Percentiles rank a stretch among this genome's conserved stretches.
phyloP scores from a whole-genome alignment of 2,113 vertebrate species.

The Cololabis saira region DNA sequence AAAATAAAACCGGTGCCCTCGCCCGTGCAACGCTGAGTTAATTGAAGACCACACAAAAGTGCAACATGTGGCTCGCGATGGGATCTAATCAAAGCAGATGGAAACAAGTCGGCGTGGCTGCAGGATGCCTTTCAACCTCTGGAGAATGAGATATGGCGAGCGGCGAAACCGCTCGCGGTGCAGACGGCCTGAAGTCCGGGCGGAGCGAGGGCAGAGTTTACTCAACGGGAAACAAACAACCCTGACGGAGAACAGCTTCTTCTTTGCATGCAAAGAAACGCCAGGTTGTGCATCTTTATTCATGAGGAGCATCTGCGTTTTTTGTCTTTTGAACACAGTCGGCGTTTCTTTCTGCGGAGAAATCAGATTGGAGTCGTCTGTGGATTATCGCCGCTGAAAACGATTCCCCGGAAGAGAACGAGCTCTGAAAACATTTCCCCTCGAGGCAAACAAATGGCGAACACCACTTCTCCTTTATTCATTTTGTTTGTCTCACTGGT shows the following conservation, averaged over 20 bases:
- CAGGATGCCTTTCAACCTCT: constrained; percentile 18
- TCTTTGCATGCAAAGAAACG: constrained; percentile 10
- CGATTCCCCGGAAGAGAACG: constrained; percentile 40
- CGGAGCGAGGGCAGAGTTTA: constrained; percentile 13
- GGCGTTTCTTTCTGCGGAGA: constrained; percentile 25
- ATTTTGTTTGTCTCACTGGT: constrained; percentile 20
- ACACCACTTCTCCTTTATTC: constrained; percentile 41
- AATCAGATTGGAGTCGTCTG: constrained; percentile 36
- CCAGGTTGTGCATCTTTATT: constrained; percentile 51
- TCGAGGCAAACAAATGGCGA: constrained; percentile 46
- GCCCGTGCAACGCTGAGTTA: not conserved
- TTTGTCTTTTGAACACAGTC: constrained; percentile 19
- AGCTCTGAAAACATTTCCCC: constrained; percentile 49
- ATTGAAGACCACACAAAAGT: not conserved
- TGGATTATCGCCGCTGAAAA: constrained; percentile 57
- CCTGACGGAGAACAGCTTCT: constrained; percentile 8
- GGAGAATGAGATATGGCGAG: constrained; percentile 9
- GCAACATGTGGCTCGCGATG: constrained; percentile 15
- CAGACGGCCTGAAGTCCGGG: constrained; percentile 4
- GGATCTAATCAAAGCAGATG: constrained; percentile 51
- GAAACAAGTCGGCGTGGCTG: constrained; percentile 35
- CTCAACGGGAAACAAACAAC: constrained; percentile 39
- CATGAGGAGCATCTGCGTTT: not conserved
- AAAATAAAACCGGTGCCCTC: not conserved
- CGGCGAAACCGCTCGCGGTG: constrained; percentile 19